Evolutionary conservation across 2,113 vertebrate species (phyloP).

Genomic region (Zosterops borbonicus): DNA sequence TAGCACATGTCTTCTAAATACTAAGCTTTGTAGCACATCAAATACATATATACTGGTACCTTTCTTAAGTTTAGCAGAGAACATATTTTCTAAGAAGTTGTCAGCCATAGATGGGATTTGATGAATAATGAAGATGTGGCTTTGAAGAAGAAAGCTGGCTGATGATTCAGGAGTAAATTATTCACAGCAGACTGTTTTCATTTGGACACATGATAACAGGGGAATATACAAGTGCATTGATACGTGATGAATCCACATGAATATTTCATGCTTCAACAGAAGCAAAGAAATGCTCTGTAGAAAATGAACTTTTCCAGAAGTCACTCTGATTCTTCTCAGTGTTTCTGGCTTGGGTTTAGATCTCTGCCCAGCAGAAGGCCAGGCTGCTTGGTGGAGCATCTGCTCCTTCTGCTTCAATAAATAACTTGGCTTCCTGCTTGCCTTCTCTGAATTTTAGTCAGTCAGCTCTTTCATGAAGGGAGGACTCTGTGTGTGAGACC

Average conservation of each 20-base stretch:
- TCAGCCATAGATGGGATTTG: neutral
- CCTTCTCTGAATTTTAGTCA: neutral
- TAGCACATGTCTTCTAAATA: neutral
- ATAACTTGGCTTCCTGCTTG: neutral
- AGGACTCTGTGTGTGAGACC: neutral
- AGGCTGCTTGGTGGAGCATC: neutral
- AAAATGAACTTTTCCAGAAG: neutral
- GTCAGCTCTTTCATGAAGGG: neutral
- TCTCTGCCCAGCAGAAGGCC: neutral
- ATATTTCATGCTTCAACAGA: constrained; percentile 23
- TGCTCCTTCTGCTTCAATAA: neutral
- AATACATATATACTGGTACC: neutral
- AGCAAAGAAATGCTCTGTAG: neutral
- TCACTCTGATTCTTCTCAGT: neutral
- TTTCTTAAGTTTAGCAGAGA: neutral
- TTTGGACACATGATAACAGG: constrained; percentile 21
- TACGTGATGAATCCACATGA: constrained; percentile 18
- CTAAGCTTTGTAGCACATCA: neutral
- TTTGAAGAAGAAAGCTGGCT: neutral
- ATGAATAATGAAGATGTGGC: neutral
- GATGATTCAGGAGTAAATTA: constrained; percentile 34
- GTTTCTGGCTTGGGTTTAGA: neutral
- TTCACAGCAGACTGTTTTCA: constrained; percentile 24
- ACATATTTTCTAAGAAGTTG: neutral
- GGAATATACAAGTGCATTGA: constrained; percentile 1